Percentiles rank a stretch among this genome's conserved stretches.
phyloP scores from a whole-genome alignment of 2,888 invertebrate genomes.

The Leptinotarsa peninsularis region DNA sequence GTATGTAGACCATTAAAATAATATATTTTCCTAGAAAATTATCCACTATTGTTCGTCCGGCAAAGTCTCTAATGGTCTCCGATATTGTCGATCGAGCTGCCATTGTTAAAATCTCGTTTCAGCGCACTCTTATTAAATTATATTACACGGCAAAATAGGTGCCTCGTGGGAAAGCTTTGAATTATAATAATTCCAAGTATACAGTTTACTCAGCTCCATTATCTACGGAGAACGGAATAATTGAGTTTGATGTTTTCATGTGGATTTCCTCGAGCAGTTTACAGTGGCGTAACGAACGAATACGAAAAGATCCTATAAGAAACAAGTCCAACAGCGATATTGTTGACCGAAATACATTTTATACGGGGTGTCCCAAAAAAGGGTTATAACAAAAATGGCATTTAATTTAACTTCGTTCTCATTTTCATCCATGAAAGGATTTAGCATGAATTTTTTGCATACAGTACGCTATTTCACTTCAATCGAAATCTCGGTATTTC shows the following conservation, averaged over 20 bases:
- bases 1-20: slow-evolving; percentile 15
- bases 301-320: background rate
- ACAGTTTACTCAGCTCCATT: slow-evolving; percentile 24
- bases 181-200: slow-evolving; percentile 26
- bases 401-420: too few relatives aligned
- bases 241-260: slow-evolving; percentile 8
- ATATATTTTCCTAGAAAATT: slow-evolving; percentile 6
- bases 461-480: too few relatives aligned
- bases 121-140: slow-evolving; percentile 34
- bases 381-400: too few relatives aligned
- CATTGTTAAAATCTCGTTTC: slow-evolving; percentile 32
- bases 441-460: too few relatives aligned
- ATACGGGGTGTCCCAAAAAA: too few relatives aligned
- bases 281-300: background rate
- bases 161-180: slow-evolving; percentile 32
- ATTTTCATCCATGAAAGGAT: too few relatives aligned
- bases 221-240: slow-evolving; percentile 4
- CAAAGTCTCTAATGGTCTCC: slow-evolving; percentile 16
- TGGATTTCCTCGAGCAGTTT: background rate
- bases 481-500: too few relatives aligned
- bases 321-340: background rate
- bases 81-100: slow-evolving; percentile 20
- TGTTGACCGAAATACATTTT: background rate
- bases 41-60: slow-evolving; percentile 14
- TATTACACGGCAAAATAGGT: slow-evolving; percentile 31